These are phyloP conservation scores for Chironomus striatipennis DNA, from an alignment of 1,140 invertebrate species.

Conservation along the genomic window DNA sequence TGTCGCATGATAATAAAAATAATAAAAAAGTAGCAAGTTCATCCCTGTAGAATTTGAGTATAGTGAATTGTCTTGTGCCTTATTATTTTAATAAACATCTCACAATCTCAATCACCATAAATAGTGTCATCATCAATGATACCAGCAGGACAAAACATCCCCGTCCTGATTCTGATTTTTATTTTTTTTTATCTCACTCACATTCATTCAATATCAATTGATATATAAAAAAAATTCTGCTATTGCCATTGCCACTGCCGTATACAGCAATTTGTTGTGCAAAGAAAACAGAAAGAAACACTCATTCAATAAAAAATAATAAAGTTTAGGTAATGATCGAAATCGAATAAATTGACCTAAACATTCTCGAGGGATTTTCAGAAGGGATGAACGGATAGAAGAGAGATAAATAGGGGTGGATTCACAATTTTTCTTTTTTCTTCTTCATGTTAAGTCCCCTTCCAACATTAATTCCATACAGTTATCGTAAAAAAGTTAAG, in stretches of 20 bases:
- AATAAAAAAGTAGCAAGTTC: background rate
- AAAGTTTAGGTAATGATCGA: constrained; percentile 22
- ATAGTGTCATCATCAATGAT: constrained; percentile 13
- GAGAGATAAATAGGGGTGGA: constrained; percentile 11
- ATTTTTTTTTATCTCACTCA: background rate
- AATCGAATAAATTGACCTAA: constrained; percentile 23
- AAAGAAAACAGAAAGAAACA: background rate
- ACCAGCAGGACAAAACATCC: background rate
- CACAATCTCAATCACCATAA: constrained; percentile 12
- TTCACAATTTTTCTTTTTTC: background rate
- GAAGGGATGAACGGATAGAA: background rate
- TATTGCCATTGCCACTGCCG: background rate
- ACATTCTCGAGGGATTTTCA: constrained; percentile 18
- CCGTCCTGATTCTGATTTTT: background rate
- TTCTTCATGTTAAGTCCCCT: background rate
- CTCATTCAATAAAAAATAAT: constrained; percentile 24
- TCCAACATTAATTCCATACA: background rate
- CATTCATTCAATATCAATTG: background rate
- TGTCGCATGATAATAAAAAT: too few species aligned
- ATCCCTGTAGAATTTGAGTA: background rate
- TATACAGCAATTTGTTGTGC: constrained; percentile 11
- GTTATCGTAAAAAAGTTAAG: background rate
- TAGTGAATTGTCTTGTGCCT: background rate
- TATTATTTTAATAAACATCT: constrained; percentile 15
- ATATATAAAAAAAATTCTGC: too few species aligned